A percentile compares a stretch with the other conserved stretches of the same genome.
These are phyloP conservation scores for Euleptes europaea DNA, from an alignment of 2,113 vertebrate species.

Conservation along the genomic window DNA sequence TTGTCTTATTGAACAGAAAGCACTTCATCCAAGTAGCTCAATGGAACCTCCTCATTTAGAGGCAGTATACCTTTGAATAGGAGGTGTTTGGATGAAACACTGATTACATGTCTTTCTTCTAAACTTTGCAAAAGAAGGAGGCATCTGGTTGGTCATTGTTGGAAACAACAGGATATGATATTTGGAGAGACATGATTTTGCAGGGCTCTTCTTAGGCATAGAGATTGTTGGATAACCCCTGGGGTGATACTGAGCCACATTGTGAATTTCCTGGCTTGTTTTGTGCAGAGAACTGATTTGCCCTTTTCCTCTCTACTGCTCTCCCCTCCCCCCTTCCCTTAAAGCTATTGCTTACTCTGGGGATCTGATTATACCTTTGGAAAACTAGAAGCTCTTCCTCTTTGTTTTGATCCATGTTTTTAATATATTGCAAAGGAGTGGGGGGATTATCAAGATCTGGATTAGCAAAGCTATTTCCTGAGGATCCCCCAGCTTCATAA, in stretches of 20 bases:
- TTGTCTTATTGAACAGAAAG: too few relatives aligned
- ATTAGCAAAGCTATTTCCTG: slow-evolving; percentile 76
- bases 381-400: not conserved
- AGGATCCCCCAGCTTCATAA: slow-evolving; percentile 71
- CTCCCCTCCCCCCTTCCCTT: not conserved
- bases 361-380: slow-evolving; percentile 21
- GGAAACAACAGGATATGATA: too few relatives aligned
- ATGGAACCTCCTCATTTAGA: not conserved
- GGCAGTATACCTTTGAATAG: not conserved
- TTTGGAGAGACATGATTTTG: too few relatives aligned
- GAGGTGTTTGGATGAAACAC: not conserved
- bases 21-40: not conserved
- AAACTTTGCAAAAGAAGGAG: too few relatives aligned
- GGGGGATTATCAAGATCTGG: slow-evolving; percentile 71
- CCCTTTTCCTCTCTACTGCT: not conserved
- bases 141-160: too few relatives aligned
- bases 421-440: slow-evolving; percentile 36
- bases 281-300: not conserved
- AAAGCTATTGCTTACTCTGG: not conserved
- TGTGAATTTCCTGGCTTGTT: not conserved
- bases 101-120: too few relatives aligned
- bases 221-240: not conserved
- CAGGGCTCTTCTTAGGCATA: too few relatives aligned
- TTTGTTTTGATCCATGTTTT: not conserved
- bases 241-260: not conserved